phyloP scores from a whole-genome alignment of 2,888 invertebrate species.

The Macrosoma leucophasiata region DNA sequence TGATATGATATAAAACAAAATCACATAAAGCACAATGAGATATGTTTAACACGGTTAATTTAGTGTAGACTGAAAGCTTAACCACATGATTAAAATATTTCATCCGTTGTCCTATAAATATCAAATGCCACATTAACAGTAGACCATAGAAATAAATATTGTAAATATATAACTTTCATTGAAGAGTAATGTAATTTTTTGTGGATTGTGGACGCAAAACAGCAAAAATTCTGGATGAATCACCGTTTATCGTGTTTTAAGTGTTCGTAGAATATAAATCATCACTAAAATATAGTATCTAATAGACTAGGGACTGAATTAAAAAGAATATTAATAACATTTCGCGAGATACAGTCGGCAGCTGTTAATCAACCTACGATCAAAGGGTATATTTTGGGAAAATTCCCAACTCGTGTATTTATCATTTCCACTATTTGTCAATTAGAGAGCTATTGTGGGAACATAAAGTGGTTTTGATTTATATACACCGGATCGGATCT shows the following conservation, averaged over 20 bases:
- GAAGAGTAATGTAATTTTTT: too few relatives aligned
- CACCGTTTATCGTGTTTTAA: conserved; percentile 35
- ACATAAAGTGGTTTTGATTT: conserved; percentile 64
- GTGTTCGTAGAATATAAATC: conserved; percentile 41
- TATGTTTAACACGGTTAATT: too few relatives aligned
- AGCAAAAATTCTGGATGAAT: conserved; percentile 31
- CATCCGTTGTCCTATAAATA: too few relatives aligned
- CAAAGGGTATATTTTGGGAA: conserved; percentile 70
- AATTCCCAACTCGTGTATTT: conserved; percentile 64
- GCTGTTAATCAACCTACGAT: conserved; percentile 69
- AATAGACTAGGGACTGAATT: conserved; percentile 54
- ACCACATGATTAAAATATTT: too few relatives aligned
- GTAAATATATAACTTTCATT: too few relatives aligned
- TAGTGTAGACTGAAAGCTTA: too few relatives aligned
- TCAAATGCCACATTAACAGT: too few relatives aligned
- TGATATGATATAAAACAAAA: too few relatives aligned
- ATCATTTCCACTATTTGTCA: conserved; percentile 75
- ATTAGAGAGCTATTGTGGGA: conserved; percentile 70
- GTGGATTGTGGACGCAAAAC: conserved; percentile 26
- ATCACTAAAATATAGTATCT: conserved; percentile 45
- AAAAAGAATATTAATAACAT: conserved; percentile 71
- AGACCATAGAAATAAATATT: too few relatives aligned
- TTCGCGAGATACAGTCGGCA: conserved; percentile 53
- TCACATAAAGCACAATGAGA: too few relatives aligned
- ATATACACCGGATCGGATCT: conserved; percentile 45